phyloP scores from a whole-genome alignment of 2,888 invertebrate species.

The Torymus auratus region DNA sequence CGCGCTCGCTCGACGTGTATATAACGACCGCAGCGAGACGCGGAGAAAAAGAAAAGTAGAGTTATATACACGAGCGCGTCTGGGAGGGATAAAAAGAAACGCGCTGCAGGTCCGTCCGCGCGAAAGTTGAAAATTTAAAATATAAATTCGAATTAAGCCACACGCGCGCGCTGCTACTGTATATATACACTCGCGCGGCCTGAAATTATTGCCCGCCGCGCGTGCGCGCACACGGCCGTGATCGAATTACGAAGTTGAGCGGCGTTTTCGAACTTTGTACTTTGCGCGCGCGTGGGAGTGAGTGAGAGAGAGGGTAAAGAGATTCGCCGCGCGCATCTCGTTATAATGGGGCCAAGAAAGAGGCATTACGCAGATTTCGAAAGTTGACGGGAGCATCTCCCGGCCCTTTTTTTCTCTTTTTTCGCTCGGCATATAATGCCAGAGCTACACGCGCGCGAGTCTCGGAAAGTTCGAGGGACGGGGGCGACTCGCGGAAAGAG shows the following conservation, averaged over 20 bases:
- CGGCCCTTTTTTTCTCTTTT: constrained; percentile 10
- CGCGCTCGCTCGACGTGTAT: too few relatives aligned
- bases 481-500: constrained; percentile 30
- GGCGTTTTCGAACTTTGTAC: constrained; percentile 70
- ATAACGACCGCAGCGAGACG: background rate
- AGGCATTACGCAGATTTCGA: constrained; percentile 69
- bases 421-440: too few relatives aligned
- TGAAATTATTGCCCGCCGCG: constrained; percentile 64
- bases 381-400: constrained; percentile 17
- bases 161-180: constrained; percentile 61
- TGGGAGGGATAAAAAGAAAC: too few relatives aligned
- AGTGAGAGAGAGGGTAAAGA: constrained; percentile 57
- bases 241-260: constrained; percentile 75
- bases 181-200: too few relatives aligned
- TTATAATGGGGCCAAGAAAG: constrained; percentile 51
- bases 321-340: constrained; percentile 60
- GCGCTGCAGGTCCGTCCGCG: constrained; percentile 7
- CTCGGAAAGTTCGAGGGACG: constrained; percentile 59
- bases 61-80: background rate
- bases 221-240: constrained; percentile 60
- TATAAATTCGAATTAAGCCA: constrained; percentile 71
- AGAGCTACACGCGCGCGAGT: too few relatives aligned
- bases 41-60: background rate
- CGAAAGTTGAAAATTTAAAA: constrained; percentile 58
- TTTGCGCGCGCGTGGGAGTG: constrained; percentile 54